Base-by-base conservation (phyloP, 2,797 vertebrate species). In the Scolopax rusticola region DNA sequence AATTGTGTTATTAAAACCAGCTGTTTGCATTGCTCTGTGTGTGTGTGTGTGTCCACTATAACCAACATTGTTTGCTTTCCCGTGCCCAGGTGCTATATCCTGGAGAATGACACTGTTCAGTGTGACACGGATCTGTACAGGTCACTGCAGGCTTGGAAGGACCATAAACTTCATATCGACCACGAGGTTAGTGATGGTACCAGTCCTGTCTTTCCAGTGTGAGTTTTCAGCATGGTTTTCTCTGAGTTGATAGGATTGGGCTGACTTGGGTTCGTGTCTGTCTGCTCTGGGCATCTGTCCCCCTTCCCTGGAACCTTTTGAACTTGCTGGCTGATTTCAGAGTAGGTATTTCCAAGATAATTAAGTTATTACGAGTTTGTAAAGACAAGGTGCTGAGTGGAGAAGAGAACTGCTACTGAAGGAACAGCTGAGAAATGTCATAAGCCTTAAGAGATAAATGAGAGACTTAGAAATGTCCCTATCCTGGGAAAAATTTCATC, bases 111-210 rank as follows among this genome's bases (percentile, higher is more conserved):
- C 61, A 98, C 99, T 0, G 98, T 99, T 53, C 99, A 98, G 88
- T 99, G 99, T 71, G 99, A 99, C 67, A 97, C 97, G 7, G 98
- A 99, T 59, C 96, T 99, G 6, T 99, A 99, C 93, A 98, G 98
- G 96, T 99, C 99, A 27, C 98, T 99, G 79, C 99, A 99, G 96
- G 99, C 99, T 51, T 99, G 99, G 99, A 99, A 99, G 94, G 99
- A 99, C 96, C 99, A 99, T 97, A 99, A 99, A 93, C 98, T 99
- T 63, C 99, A 99, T 93, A 99, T 99, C 7, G 99, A 99, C 97
- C 99, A 99, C 0, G 99, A 99, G 99, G 99, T 99, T 92, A 94
- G 92, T 70, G 47, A 25, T 25, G 43, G 15, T 82, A 32, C 19
- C 48, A 19, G 60, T 17, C 57, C 2, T 1, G 25, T 6, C 0